A percentile compares a stretch with the other conserved stretches of the same genome.
phyloP scores from a whole-genome alignment of 1,140 invertebrate species.

The Fopius arisanus region DNA sequence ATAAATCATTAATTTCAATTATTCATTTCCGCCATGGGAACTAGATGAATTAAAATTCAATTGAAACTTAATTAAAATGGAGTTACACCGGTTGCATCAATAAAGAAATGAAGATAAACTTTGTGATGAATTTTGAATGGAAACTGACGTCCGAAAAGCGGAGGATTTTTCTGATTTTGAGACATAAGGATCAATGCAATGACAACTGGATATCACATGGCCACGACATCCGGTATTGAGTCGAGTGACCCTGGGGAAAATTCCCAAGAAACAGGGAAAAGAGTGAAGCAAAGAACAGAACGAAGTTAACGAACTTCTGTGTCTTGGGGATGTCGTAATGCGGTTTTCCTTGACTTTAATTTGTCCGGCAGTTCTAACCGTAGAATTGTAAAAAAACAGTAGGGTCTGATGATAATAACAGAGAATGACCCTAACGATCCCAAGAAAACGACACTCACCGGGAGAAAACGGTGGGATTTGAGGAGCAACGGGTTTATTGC shows the following conservation, averaged over 20 bases:
- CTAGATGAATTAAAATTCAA: too few species aligned
- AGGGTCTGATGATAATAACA: not conserved
- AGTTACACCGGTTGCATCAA: too few species aligned
- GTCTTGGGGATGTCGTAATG: not conserved
- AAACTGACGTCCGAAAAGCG: too few species aligned
- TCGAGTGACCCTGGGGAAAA: not conserved
- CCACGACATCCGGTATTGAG: not conserved
- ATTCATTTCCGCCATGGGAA: too few species aligned
- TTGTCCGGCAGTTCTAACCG: not conserved
- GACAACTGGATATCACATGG: not conserved
- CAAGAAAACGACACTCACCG: not conserved
- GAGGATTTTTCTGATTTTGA: too few species aligned
- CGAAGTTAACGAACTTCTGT: not conserved
- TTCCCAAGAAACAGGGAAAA: not conserved
- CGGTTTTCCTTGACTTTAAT: conserved; percentile 7
- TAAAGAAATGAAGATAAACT: too few species aligned
- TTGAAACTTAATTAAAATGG: too few species aligned
- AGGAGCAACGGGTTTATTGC: not conserved
- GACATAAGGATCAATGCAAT: not conserved
- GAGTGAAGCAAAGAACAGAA: not conserved
- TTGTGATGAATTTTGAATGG: too few species aligned
- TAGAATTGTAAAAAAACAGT: not conserved
- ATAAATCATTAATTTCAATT: too few species aligned
- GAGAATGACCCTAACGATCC: conserved; percentile 5
- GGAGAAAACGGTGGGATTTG: not conserved